Evolutionary conservation across 2,888 invertebrate genomes (phyloP).

Genomic region (Antheraea yamamai): DNA sequence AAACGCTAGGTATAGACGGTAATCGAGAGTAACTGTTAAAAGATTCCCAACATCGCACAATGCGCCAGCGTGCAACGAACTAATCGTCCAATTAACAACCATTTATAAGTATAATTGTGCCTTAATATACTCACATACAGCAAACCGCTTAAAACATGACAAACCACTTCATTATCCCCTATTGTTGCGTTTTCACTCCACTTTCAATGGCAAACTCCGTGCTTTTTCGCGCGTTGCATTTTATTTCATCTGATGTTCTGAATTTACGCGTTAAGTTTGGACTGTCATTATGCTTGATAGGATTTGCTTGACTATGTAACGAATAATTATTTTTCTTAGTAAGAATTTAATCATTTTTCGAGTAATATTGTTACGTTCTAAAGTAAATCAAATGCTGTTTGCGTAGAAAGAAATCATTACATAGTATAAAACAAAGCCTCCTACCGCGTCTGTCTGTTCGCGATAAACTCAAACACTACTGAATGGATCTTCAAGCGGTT

Average conservation of each 20-base stretch:
- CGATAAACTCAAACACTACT: too few relatives aligned
- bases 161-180: conserved; percentile 59
- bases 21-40: conserved; percentile 27
- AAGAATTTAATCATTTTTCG: background rate
- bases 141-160: conserved; percentile 60
- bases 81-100: conserved; percentile 74
- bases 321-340: background rate
- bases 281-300: background rate
- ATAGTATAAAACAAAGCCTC: too few relatives aligned
- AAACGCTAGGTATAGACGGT: background rate
- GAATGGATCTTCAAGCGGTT: too few relatives aligned
- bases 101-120: conserved; percentile 73
- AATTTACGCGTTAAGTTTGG: conserved; percentile 28
- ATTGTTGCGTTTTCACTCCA: conserved; percentile 70
- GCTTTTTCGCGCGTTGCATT: conserved; percentile 35
- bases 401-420: too few relatives aligned
- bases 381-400: too few relatives aligned
- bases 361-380: background rate
- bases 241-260: conserved; percentile 34
- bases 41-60: conserved; percentile 47
- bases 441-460: too few relatives aligned
- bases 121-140: conserved; percentile 70
- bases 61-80: conserved; percentile 43
- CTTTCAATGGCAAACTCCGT: conserved; percentile 53
- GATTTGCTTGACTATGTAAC: background rate